phyloP scores from a whole-genome alignment of 2,113 vertebrate genomes.

The Ageneiosus marmoratus region DNA sequence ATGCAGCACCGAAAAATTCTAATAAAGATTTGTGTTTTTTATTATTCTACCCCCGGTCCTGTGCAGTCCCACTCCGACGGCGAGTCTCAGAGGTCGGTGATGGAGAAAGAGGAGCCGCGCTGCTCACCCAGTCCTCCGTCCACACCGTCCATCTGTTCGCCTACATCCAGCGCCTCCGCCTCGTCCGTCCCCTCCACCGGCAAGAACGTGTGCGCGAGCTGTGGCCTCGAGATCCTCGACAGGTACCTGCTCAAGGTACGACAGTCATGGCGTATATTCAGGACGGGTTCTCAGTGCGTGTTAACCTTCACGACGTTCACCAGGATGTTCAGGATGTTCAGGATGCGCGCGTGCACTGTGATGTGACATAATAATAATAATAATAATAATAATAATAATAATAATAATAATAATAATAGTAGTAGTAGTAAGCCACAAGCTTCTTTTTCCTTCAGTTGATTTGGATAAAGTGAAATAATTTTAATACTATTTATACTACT shows the following conservation, averaged over 20 bases:
- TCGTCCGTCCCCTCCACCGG: conserved; percentile 85
- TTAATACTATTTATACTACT: no score
- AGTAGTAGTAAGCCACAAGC: no score
- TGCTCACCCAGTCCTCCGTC: conserved; percentile 90
- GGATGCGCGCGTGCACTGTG: not conserved
- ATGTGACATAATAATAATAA: no score
- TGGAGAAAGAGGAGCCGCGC: conserved; percentile 92
- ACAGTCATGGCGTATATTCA: conserved; percentile 21
- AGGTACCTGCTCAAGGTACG: conserved; percentile 93
- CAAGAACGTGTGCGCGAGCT: conserved; percentile 95
- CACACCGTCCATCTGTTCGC: conserved; percentile 91
- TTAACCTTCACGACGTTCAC: not conserved
- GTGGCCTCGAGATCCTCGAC: conserved; percentile 94
- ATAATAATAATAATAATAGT: no score
- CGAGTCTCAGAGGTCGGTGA: conserved; percentile 82
- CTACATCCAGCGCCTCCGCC: conserved; percentile 77
- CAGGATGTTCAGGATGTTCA: not conserved
- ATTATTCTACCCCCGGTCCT: not conserved
- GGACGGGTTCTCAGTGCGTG: no score
- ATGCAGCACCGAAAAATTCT: no score
- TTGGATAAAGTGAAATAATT: no score
- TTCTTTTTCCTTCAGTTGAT: no score
- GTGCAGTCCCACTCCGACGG: conserved; percentile 88
- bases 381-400: no score
- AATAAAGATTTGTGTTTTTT: not conserved